Conservation (phyloP, 2,113 vertebrate species). For the Larimichthys polyactis region DNA sequence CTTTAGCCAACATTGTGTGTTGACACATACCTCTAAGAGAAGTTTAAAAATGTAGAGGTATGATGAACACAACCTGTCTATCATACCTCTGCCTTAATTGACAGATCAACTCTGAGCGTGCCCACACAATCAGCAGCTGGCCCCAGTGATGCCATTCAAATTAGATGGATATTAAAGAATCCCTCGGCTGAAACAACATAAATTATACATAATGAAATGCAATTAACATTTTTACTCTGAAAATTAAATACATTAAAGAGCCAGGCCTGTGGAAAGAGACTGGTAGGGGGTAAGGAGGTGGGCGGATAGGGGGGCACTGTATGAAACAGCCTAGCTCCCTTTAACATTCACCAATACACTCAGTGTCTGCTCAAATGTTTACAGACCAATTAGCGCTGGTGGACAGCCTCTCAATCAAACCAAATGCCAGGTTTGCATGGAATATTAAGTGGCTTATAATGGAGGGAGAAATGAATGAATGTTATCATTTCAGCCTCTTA, state of each 20-base stretch:
- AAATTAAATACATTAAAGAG: constrained; percentile 80
- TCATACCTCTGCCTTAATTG: constrained; percentile 68
- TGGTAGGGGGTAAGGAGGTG: constrained; percentile 22
- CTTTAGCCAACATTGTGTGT: constrained; percentile 14
- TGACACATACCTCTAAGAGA: constrained; percentile 28
- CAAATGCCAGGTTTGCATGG: constrained; percentile 73
- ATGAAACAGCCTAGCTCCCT: constrained; percentile 58
- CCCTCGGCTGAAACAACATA: constrained; percentile 78
- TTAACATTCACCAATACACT: constrained; percentile 51
- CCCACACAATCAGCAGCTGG: constrained; percentile 71
- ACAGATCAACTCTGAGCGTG: constrained; percentile 68
- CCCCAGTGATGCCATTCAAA: constrained; percentile 74
- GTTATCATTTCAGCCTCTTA: constrained; percentile 46
- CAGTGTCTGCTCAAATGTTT: constrained; percentile 72
- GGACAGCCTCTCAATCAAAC: constrained; percentile 70
- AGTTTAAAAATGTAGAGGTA: constrained; percentile 43
- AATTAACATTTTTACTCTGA: constrained; percentile 83
- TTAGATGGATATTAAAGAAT: constrained; percentile 79
- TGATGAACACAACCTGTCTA: constrained; percentile 67
- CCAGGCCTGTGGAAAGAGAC: constrained; percentile 51
- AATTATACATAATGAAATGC: constrained; percentile 83
- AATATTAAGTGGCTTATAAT: constrained; percentile 72
- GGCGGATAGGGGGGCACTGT: constrained; percentile 15
- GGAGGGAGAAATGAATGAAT: constrained; percentile 45
- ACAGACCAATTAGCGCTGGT: constrained; percentile 70